Evolutionary conservation across 2,113 vertebrate species (phyloP), one percentile per base, ranked within the genome.

Genomic region (Tautogolabrus adspersus): DNA sequence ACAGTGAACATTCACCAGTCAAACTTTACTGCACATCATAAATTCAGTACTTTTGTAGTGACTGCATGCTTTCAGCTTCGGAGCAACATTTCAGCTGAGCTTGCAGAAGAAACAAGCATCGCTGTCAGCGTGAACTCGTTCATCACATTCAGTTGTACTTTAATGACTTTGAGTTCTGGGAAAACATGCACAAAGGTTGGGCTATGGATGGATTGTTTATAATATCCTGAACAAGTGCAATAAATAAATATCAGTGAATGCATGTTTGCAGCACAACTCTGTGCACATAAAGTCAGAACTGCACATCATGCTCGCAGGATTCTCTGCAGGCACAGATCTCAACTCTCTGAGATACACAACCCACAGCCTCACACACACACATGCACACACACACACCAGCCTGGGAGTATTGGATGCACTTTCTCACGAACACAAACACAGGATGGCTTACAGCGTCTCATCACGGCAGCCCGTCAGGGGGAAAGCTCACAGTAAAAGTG

Each of bases 401-500:
- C 77, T 55, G n/a, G 23, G 38, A 73, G 81, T 67, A n/a, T 57
- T 26, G 26, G 62, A 75, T 47, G 12, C 65, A 18, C 38, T 34
- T 55, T 63, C 71, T 8, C 78, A 61, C 52, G 47, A 6, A 54
- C n/a, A 58, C 68, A 66, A 56, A 72, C 21, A 70, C 77, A 61
- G 19, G 15, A n/a, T 23, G 7, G 3, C 60, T 54, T n/a, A 26
- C 75, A 58, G 71, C n/a, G 70, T 66, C 47, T 83, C 73, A 60
- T 82, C 73, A 26, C 22, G 37, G 46, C 55, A 18, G 65, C 40
- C 21, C 55, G 34, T 67, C 52, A 10, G 58, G 59, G 71, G 63
- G 60, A 46, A 59, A 54, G 44, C 77, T 85, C 46, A 44, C 74
- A 55, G 72, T 84, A 37, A 55, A 73, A 47, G 63, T 5, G 44